Evolutionary conservation across 2,797 vertebrate species (phyloP), one percentile per base, ranked within the genome.

Genomic region (Cheirogaleus major): DNA sequence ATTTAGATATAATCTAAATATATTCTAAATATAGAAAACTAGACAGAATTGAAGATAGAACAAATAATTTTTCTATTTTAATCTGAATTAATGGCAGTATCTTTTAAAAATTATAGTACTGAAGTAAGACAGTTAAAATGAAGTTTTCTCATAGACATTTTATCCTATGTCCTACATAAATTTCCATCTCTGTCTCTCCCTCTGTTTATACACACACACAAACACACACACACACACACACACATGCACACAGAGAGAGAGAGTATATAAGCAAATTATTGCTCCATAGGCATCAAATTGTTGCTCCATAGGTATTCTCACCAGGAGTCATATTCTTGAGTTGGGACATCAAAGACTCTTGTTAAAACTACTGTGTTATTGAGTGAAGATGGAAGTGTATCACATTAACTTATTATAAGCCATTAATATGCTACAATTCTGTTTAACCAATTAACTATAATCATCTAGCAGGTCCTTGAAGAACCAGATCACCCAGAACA

Each of bases 401-500:
- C 73, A n/a, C 41, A 92, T 86, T 89, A 95, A 95, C 69, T 94
- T 20, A 91, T 80, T 85, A 79, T 75, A 92, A 94, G 79, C 14
- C 32, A 50, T 93, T 94, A 80, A 84, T 88, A 76, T 91, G 87
- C 27, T 85, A 63, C 20, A 79, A 50, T 84, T 13, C 48, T 89
- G 10, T 81, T 95, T 86, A 92, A 82, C 35, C 76, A 92, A 86
- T 95, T 97, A 97, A 82, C 35, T 72, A 11, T 57, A 96, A 67
- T 70, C 17, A 86, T 50, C 75, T 83, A 86, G 32, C 23, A 91
- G 27, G 8, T 76, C 45, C 82, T 93, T 93, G 81, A 83, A 95
- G 88, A 95, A 95, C 80, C 63, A 95, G 85, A 96, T 91, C 25
- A 25, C 50, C 59, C 6, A 45, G 89, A 81, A 80, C 12, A 76